Evolutionary conservation across 2,113 vertebrate genomes (phyloP), one percentile per base, ranked within the genome.

Genomic region (Kryptolebias marmoratus): DNA sequence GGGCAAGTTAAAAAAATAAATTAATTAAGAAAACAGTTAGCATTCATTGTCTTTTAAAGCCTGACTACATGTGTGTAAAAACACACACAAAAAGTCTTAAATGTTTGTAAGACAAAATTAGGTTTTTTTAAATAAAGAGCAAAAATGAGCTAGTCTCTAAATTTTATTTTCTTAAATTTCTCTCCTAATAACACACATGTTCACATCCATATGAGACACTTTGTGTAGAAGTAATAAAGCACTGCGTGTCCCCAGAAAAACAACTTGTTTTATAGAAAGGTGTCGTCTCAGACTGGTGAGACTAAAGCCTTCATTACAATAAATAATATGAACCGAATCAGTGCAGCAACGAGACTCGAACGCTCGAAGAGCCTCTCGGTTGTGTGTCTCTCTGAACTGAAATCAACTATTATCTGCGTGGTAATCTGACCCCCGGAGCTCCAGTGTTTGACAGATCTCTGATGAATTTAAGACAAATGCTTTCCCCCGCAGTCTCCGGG

Each of bases 401-500:
- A 75, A 69, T 72, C 27, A 75, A 45, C 64, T 15, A 30, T 76
- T 72, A 86, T 81, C 66, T 27, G 42, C 57, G 3, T 32, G 1
- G 18, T 68, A 58, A 81, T 85, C 77, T 71, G 53, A 68, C 64
- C 74, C 50, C 60, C 28, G 6, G 52, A 52, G 73, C 52, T 58
- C 36, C 76, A 42, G 52, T 80, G 79, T 86, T 77, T 84, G 84
- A 84, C 85, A 87, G 77, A 87, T 64, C 68, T 79, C 75, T 84
- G 82, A 87, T 79, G 81, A 73, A 31, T 69, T 77, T 77, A 65
- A 86, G 77, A 87, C 83, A 80, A 90, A 81, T 80, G 83, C 83
- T 85, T 82, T 80, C 69, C 75, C 66, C 60, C 58, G 74, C 52
- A 81, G 81, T 83, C 77, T 77, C 71, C 68, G 68, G 77, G 64